phyloP scores from a whole-genome alignment of 2,113 vertebrate genomes.

The Varanus salvator region DNA sequence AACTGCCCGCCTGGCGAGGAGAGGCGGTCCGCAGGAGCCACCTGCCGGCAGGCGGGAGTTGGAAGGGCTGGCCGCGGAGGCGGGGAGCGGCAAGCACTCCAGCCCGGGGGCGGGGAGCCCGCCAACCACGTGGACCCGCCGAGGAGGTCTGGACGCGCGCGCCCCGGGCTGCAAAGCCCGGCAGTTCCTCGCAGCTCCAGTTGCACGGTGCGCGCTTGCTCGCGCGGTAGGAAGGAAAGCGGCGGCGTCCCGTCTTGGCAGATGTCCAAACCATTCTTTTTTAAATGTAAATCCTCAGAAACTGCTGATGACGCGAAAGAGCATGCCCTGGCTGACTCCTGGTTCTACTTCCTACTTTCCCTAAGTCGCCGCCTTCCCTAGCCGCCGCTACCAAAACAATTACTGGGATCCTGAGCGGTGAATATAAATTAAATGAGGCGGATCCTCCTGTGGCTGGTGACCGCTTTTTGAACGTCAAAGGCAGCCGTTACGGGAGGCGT shows the following conservation, averaged over 20 bases:
- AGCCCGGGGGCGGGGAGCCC: neutral
- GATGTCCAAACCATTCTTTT: neutral
- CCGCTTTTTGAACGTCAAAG: neutral
- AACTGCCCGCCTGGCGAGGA: slow-evolving; percentile 13
- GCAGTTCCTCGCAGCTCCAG: neutral
- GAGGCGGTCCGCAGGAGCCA: slow-evolving; percentile 66
- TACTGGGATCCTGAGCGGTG: neutral
- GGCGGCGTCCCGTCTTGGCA: neutral
- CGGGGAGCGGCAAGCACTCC: neutral
- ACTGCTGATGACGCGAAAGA: neutral
- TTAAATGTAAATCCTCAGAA: neutral
- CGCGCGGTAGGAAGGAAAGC: too few species aligned
- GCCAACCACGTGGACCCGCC: slow-evolving; percentile 13
- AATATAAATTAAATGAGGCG: too few species aligned
- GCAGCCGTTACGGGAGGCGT: neutral
- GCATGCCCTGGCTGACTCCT: neutral
- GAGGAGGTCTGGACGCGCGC: neutral
- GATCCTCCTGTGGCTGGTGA: neutral
- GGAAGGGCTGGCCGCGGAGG: slow-evolving; percentile 5
- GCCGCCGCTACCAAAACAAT: too few species aligned
- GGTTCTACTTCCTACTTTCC: accelerated
- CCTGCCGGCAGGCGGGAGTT: slow-evolving; percentile 66
- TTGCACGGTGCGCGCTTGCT: neutral
- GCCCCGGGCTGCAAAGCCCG: too few species aligned
- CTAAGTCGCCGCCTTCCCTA: neutral